phyloP scores from a whole-genome alignment of 1,140 invertebrate genomes.

The Octopus bimaculoides region DNA sequence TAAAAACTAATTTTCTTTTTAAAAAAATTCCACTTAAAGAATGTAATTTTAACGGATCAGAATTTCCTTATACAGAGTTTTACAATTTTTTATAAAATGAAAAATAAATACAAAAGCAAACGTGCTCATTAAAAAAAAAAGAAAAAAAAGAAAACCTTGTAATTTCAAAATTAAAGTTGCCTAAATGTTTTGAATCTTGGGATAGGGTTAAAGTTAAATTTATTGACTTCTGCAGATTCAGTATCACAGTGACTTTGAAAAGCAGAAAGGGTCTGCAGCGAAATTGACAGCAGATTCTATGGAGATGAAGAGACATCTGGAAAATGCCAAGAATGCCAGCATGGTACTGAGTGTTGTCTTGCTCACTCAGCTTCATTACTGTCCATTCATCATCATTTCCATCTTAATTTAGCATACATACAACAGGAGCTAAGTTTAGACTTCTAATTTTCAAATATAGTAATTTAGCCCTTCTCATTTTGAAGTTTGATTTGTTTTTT shows the following conservation, averaged over 20 bases:
- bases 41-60: too few species aligned
- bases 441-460: too few species aligned
- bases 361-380: too few species aligned
- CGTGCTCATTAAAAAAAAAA: neutral
- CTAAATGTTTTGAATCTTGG: too few species aligned
- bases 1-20: too few species aligned
- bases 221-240: slow-evolving; percentile 73
- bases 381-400: neutral
- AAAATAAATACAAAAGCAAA: neutral
- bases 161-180: too few species aligned
- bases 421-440: neutral
- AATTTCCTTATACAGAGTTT: too few species aligned
- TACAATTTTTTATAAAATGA: too few species aligned
- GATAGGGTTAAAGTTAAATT: neutral
- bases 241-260: slow-evolving; percentile 91
- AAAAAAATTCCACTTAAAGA: too few species aligned
- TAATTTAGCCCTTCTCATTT: too few species aligned
- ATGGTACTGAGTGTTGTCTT: slow-evolving; percentile 64
- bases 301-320: slow-evolving; percentile 87
- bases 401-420: neutral
- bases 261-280: slow-evolving; percentile 92
- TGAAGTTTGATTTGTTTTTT: too few species aligned
- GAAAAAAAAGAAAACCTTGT: neutral
- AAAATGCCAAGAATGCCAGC: slow-evolving; percentile 94
- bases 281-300: slow-evolving; percentile 86